Percentiles rank a stretch among this genome's conserved stretches.
Evolutionary conservation across 2,113 vertebrate genomes (phyloP).

Genomic region (Oenanthe oenanthe): DNA sequence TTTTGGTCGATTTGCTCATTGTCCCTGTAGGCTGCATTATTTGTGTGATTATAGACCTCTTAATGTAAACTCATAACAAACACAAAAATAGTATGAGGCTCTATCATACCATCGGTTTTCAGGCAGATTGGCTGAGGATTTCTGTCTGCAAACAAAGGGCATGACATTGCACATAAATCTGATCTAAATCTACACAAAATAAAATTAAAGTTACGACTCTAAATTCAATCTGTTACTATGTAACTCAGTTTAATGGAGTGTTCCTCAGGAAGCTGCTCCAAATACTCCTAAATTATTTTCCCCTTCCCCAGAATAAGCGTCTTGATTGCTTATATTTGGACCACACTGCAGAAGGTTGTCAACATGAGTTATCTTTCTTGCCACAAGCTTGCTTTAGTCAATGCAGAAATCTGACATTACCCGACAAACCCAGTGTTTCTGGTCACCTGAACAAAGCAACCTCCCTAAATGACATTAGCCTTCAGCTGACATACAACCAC

Average conservation of each 20-base stretch:
- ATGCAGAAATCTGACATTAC: not conserved
- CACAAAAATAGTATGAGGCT: not conserved
- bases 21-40: conserved; percentile 55
- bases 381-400: conserved; percentile 5
- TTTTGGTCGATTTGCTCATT: conserved; percentile 54
- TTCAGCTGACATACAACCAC: not conserved
- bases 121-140: not conserved
- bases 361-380: conserved; percentile 30
- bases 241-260: conserved; percentile 48
- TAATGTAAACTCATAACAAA: conserved; percentile 11
- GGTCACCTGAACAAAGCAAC: conserved; percentile 45
- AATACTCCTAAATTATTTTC: conserved; percentile 46
- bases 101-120: conserved; percentile 15
- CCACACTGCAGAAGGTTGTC: conserved; percentile 8
- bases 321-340: conserved; percentile 18
- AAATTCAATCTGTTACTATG: conserved; percentile 54
- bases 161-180: conserved; percentile 40
- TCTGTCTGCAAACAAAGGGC: conserved; percentile 26
- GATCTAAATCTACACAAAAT: conserved; percentile 48
- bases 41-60: conserved; percentile 43
- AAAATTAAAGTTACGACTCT: conserved; percentile 60
- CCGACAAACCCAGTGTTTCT: conserved; percentile 10
- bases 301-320: conserved; percentile 28
- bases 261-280: conserved; percentile 48
- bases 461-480: conserved; percentile 27